Conservation (phyloP, 2,113 vertebrate species). For the Anoura caudifer region DNA sequence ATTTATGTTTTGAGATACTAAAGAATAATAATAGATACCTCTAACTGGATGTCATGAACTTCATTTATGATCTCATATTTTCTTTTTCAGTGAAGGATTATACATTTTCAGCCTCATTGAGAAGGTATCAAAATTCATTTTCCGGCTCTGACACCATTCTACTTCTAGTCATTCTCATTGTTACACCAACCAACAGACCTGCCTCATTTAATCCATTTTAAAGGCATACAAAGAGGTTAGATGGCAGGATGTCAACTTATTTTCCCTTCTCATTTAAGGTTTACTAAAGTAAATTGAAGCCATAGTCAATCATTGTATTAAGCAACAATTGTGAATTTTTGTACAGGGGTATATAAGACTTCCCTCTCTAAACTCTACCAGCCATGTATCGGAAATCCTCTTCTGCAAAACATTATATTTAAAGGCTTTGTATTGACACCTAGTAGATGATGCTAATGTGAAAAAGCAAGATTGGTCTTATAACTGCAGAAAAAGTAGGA, state of each 20-base stretch:
- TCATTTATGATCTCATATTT: background rate
- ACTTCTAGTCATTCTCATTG: background rate
- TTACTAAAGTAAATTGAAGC: slow-evolving; percentile 34
- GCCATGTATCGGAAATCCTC: background rate
- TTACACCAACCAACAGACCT: background rate
- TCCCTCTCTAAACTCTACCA: background rate
- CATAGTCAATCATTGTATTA: background rate
- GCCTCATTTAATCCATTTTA: background rate
- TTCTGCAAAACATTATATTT: slow-evolving; percentile 7
- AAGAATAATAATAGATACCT: background rate
- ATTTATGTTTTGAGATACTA: background rate
- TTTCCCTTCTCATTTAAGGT: background rate
- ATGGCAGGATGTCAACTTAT: background rate
- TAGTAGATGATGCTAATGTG: background rate
- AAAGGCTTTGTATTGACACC: slow-evolving; percentile 8
- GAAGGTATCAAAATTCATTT: background rate
- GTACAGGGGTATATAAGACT: background rate
- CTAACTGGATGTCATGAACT: background rate
- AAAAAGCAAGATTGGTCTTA: slow-evolving; percentile 38
- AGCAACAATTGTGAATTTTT: background rate
- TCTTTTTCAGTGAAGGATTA: background rate
- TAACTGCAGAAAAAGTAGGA: slow-evolving; percentile 21
- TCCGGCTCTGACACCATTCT: background rate
- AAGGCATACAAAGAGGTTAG: background rate
- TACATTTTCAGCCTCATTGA: background rate